Percentiles rank a stretch among this genome's conserved stretches.
phyloP scores from a whole-genome alignment of 2,113 vertebrate genomes.

The Stegostoma tigrinum region DNA sequence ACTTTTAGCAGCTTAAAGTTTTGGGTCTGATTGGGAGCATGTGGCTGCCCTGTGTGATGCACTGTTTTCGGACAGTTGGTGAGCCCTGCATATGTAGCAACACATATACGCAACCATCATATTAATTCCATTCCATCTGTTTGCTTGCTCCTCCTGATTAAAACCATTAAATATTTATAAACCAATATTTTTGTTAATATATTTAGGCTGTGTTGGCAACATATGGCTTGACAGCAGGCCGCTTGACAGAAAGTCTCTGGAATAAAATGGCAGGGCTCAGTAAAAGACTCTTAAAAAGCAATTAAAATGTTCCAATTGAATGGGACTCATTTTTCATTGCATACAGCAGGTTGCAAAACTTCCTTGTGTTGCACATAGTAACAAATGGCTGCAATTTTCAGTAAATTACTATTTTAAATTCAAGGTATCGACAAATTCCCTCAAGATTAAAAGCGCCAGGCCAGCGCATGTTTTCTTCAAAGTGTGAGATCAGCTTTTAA shows the following conservation, averaged over 20 bases:
- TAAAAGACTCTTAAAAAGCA: slow-evolving; percentile 6
- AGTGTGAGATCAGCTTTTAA: not conserved
- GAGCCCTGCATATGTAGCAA: not conserved
- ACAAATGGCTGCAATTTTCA: slow-evolving; percentile 8
- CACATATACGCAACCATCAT: not conserved
- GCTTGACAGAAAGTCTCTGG: not conserved
- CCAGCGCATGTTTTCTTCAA: not conserved
- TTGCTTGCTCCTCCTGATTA: not conserved
- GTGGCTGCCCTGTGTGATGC: not conserved
- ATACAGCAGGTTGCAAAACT: not conserved
- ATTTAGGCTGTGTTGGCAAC: not conserved
- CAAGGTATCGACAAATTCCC: not conserved
- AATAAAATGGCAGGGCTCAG: not conserved
- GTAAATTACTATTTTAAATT: not conserved
- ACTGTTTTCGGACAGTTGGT: not conserved
- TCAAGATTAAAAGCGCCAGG: not conserved
- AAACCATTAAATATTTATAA: slow-evolving; percentile 9
- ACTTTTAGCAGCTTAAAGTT: not conserved
- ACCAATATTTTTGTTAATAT: slow-evolving; percentile 21
- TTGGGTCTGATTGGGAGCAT: not conserved
- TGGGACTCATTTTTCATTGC: not conserved
- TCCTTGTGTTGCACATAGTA: not conserved
- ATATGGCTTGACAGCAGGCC: not conserved
- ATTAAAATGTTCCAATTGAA: slow-evolving; percentile 15
- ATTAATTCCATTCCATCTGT: slow-evolving; percentile 7